These are phyloP conservation scores for Discoglossus pictus DNA, from an alignment of 2,797 vertebrate genomes.

Conservation along the genomic window DNA sequence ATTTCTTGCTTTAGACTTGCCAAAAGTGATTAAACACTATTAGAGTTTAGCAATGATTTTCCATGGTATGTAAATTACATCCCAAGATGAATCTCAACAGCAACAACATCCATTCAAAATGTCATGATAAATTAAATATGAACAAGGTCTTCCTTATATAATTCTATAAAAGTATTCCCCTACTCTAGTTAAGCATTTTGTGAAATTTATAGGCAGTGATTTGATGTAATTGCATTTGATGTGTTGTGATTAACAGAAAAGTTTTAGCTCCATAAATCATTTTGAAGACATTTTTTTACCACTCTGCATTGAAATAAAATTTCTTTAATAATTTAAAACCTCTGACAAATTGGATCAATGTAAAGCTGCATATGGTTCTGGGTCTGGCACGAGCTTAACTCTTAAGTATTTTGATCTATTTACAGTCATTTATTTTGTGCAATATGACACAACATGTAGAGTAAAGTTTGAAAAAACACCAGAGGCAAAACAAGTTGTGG, in stretches of 20 bases:
- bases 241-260: constrained; percentile 25
- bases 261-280: constrained; percentile 33
- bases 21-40: constrained; percentile 18
- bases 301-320: constrained; percentile 23
- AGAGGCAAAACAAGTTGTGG: no score
- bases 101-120: constrained; percentile 15
- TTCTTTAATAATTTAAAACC: not conserved
- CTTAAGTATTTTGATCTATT: no score
- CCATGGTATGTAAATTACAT: constrained; percentile 9
- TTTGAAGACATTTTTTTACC: constrained; percentile 6
- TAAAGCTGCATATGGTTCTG: no score
- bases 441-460: no score
- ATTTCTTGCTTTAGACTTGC: not conserved
- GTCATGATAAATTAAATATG: constrained; percentile 34
- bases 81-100: constrained; percentile 6
- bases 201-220: constrained; percentile 8
- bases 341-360: no score
- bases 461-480: no score
- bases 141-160: constrained; percentile 11
- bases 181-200: constrained; percentile 13
- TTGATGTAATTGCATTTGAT: constrained; percentile 27
- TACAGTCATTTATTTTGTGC: no score
- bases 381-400: no score
- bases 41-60: constrained; percentile 9
- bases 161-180: constrained; percentile 4